Evolutionary conservation across 2,888 invertebrate genomes (phyloP), one percentile per base, ranked within the genome.

Genomic region (Lasioglossum oenotherae): DNA sequence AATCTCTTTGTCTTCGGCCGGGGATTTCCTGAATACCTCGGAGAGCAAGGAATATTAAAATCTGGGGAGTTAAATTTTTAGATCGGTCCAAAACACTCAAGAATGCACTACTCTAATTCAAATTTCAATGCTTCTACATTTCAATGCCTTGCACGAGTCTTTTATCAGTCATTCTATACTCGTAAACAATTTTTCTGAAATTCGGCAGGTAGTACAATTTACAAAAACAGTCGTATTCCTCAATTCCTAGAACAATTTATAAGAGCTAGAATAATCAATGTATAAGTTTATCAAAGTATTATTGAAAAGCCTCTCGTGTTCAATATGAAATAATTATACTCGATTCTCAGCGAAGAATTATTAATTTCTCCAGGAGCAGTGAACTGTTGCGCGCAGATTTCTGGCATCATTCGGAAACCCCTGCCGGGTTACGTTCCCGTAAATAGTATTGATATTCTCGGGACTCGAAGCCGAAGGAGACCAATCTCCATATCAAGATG

Each of bases 41-140:
- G 44, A 27, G 80, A 79, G 60, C 31, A 77, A 74, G 80, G 81
- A 81, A 87, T 87, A 87, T 87, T 87, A 87, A 87, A 87, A 82
- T 87, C 87, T 75, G 67, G 27, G 57, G 72, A 83, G 83, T 83
- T 74, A 80, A 80, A 82, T 87, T 76, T 87, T 80, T 19, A 77
- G 44, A 60, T 35, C 38, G 41, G 49, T 49, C 31, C 53, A 38
- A 31, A 80, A 74, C 46, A 27, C 60, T 77, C 23, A 27, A 4
- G 44, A 69, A 69, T 27, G 41, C 41, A n/a, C 14, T 10, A 69
- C 41, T 69, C 41, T 38, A 44, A 60, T 60, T 60, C 72, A 35
- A 75, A 83, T 83, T 72, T 41, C 31, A n/a, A 41, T 71, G 31
- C 19, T 0, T 31, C 23, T 41, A 38, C 41, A 12, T 41, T 71